These are phyloP conservation scores for Scomber scombrus DNA, from an alignment of 2,113 vertebrate genomes.

Conservation along the genomic window DNA sequence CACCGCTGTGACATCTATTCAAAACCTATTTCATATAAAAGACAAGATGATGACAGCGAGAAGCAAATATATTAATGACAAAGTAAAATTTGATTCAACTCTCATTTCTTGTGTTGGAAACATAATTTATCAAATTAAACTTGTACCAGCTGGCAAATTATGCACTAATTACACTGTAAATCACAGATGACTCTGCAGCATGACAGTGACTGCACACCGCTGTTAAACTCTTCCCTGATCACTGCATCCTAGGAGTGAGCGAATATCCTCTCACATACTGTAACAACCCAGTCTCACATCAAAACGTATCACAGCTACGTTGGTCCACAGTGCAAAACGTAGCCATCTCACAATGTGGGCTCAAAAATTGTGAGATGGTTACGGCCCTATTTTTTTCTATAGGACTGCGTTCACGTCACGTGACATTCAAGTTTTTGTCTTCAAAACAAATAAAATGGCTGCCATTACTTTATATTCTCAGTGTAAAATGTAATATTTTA, in stretches of 20 bases:
- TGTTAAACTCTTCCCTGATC: slow-evolving; percentile 64
- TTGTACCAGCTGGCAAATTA: slow-evolving; percentile 80
- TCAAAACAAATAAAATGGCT: too few species aligned
- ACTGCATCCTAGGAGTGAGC: slow-evolving; percentile 48
- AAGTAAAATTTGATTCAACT: slow-evolving; percentile 46
- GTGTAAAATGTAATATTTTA: too few species aligned
- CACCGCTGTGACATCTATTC: background rate
- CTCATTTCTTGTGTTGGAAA: slow-evolving; percentile 65
- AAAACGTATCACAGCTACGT: too few species aligned
- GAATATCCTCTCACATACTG: slow-evolving; percentile 39
- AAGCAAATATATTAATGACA: slow-evolving; percentile 1
- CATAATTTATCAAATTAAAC: slow-evolving; percentile 76
- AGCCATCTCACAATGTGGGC: too few species aligned
- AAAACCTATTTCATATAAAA: background rate
- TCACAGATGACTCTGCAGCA: slow-evolving; percentile 78
- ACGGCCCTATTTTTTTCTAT: too few species aligned
- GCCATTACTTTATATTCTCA: too few species aligned
- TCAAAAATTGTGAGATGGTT: too few species aligned
- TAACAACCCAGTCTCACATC: too few species aligned
- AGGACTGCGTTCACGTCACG: too few species aligned
- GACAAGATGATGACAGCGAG: background rate
- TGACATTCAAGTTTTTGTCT: too few species aligned
- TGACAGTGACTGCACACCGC: slow-evolving; percentile 76
- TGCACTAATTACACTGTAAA: slow-evolving; percentile 79
- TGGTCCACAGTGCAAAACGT: too few species aligned